Evolutionary conservation across 2,888 invertebrate genomes (phyloP).

Genomic region (Monochamus alternatus): DNA sequence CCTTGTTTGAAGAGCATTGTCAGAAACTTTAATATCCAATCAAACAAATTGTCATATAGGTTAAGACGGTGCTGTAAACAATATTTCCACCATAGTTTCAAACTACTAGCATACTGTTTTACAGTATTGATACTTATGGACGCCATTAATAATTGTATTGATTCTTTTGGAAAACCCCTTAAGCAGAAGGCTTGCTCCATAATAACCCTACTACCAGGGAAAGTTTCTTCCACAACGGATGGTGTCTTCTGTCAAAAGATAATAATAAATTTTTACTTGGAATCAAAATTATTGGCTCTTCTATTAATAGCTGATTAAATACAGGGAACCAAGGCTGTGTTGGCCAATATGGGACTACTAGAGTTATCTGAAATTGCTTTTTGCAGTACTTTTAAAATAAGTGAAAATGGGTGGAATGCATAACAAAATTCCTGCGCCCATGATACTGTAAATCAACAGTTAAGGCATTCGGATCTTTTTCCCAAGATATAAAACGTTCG

Average conservation of each 20-base stretch:
- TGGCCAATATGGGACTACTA: slow-evolving; percentile 51
- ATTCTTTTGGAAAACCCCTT: slow-evolving; percentile 38
- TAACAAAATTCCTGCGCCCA: slow-evolving; percentile 23
- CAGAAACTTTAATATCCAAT: background rate
- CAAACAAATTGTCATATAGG: background rate
- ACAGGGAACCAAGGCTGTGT: background rate
- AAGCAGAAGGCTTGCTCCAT: slow-evolving; percentile 47
- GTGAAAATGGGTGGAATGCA: slow-evolving; percentile 48
- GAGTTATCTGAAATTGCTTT: slow-evolving; percentile 57
- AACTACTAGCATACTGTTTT: slow-evolving; percentile 15
- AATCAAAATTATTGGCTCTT: slow-evolving; percentile 7
- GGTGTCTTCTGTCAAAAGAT: slow-evolving; percentile 33
- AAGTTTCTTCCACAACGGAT: slow-evolving; percentile 37
- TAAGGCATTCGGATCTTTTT: slow-evolving; percentile 44
- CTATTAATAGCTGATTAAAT: background rate
- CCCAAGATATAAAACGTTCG: slow-evolving; percentile 53
- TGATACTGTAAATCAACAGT: slow-evolving; percentile 47
- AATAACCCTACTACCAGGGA: slow-evolving; percentile 53
- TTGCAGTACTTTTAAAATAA: slow-evolving; percentile 37
- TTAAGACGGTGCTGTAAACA: background rate
- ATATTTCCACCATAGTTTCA: slow-evolving; percentile 11
- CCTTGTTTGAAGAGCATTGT: background rate
- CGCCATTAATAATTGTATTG: slow-evolving; percentile 47
- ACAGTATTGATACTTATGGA: slow-evolving; percentile 28
- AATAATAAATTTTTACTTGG: slow-evolving; percentile 10